phyloP scores from a whole-genome alignment of 1,140 invertebrate species.

The Galleria mellonella region DNA sequence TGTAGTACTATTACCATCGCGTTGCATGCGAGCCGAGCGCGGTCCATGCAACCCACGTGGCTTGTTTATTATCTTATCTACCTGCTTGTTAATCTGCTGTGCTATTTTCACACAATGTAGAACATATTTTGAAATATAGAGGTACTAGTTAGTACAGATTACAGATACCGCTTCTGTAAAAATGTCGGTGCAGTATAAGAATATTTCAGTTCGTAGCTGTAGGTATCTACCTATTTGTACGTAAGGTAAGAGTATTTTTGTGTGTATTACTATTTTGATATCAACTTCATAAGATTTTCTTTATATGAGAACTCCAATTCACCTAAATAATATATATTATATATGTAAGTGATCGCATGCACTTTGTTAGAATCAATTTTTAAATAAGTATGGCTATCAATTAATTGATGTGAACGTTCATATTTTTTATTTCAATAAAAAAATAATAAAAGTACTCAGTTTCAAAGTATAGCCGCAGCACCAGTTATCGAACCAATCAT shows the following conservation, averaged over 20 bases:
- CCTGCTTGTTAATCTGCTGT: slow-evolving; percentile 33
- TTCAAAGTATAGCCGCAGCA: slow-evolving; percentile 6
- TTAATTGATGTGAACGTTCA: not conserved
- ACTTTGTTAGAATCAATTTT: too few relatives aligned
- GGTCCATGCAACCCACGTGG: slow-evolving; percentile 28
- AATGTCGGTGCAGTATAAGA: not conserved
- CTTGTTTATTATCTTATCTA: slow-evolving; percentile 62
- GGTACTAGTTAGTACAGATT: not conserved
- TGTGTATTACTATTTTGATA: too few relatives aligned
- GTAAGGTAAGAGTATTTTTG: too few relatives aligned
- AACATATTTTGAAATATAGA: slow-evolving; percentile 28
- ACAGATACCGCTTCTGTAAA: not conserved
- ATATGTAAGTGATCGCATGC: too few relatives aligned
- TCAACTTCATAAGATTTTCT: too few relatives aligned
- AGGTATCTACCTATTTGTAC: too few relatives aligned
- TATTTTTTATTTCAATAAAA: not conserved
- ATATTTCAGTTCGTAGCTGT: too few relatives aligned
- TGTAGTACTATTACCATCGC: slow-evolving; percentile 1
- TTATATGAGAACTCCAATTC: too few relatives aligned
- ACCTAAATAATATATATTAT: too few relatives aligned
- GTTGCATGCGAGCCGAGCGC: slow-evolving; percentile 4
- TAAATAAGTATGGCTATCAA: too few relatives aligned
- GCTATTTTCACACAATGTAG: slow-evolving; percentile 45
- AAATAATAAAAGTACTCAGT: not conserved
- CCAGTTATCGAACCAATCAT: slow-evolving; percentile 33